Evolutionary conservation across 2,888 invertebrate genomes (phyloP).

Genomic region (Dynastes tityus): DNA sequence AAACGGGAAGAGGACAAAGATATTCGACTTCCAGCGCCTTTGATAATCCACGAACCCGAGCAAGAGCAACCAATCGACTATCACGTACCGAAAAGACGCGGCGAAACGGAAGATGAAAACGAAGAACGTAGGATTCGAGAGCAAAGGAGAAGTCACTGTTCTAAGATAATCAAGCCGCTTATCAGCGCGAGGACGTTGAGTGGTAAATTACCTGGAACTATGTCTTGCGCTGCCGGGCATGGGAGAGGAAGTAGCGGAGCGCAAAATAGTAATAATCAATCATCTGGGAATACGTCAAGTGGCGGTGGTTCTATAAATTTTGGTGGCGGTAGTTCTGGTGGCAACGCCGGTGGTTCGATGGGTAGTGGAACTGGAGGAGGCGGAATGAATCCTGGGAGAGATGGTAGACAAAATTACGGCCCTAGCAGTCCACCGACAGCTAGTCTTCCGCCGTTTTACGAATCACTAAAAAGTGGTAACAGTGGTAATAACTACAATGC

Average conservation of each 20-base stretch:
- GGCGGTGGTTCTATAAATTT: slow-evolving; percentile 69
- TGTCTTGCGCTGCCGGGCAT: slow-evolving; percentile 86
- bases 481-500: slow-evolving; percentile 80
- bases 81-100: slow-evolving; percentile 86
- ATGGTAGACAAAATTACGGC: slow-evolving; percentile 89
- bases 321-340: slow-evolving; percentile 69
- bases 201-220: slow-evolving; percentile 77
- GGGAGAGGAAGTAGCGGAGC: slow-evolving; percentile 77
- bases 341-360: slow-evolving; percentile 73
- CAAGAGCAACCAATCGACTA: slow-evolving; percentile 93
- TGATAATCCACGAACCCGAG: slow-evolving; percentile 75
- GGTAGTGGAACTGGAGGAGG: slow-evolving; percentile 82
- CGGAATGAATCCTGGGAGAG: slow-evolving; percentile 80
- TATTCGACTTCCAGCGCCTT: slow-evolving; percentile 62
- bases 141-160: slow-evolving; percentile 79
- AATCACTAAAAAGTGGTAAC: slow-evolving; percentile 87
- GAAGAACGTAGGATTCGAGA: slow-evolving; percentile 80
- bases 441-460: slow-evolving; percentile 91
- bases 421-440: slow-evolving; percentile 92
- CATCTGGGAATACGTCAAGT: slow-evolving; percentile 64
- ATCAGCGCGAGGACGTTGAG: slow-evolving; percentile 73
- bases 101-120: slow-evolving; percentile 79
- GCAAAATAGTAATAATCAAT: slow-evolving; percentile 67
- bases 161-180: slow-evolving; percentile 78
- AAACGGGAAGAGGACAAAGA: slow-evolving; percentile 65